Evolutionary conservation across 2,113 vertebrate genomes (phyloP).

Genomic region (Psittacara wagleri): DNA sequence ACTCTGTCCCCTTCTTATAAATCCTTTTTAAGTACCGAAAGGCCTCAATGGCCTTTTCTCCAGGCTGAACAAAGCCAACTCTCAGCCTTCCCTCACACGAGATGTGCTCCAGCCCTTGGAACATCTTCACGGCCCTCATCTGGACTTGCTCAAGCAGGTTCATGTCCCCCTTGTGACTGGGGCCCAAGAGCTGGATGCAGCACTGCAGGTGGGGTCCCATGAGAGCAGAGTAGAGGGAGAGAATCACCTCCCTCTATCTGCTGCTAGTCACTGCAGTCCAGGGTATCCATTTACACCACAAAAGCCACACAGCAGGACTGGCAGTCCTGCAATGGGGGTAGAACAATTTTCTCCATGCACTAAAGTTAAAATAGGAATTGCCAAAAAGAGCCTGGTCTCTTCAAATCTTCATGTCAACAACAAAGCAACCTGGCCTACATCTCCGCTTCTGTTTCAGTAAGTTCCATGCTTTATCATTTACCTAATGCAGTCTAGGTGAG

Average conservation of each 20-base stretch:
- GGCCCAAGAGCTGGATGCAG: fast-evolving
- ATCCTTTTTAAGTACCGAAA: background rate
- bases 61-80: background rate
- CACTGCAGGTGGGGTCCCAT: background rate
- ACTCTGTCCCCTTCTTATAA: background rate
- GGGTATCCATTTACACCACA: background rate
- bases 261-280: background rate
- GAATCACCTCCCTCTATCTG: fast-evolving
- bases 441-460: background rate
- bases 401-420: background rate
- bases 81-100: background rate
- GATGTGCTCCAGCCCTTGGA: background rate
- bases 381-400: background rate
- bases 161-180: too few species aligned
- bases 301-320: background rate
- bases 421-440: background rate
- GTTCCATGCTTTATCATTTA: background rate
- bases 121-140: background rate
- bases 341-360: background rate
- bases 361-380: background rate
- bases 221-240: fast-evolving
- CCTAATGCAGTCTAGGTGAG: background rate
- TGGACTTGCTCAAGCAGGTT: background rate
- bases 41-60: background rate
- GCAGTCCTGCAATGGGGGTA: background rate